Evolutionary conservation across 2,113 vertebrate species (phyloP), one percentile per base, ranked within the genome.

Genomic region (Daphoenositta chrysoptera): DNA sequence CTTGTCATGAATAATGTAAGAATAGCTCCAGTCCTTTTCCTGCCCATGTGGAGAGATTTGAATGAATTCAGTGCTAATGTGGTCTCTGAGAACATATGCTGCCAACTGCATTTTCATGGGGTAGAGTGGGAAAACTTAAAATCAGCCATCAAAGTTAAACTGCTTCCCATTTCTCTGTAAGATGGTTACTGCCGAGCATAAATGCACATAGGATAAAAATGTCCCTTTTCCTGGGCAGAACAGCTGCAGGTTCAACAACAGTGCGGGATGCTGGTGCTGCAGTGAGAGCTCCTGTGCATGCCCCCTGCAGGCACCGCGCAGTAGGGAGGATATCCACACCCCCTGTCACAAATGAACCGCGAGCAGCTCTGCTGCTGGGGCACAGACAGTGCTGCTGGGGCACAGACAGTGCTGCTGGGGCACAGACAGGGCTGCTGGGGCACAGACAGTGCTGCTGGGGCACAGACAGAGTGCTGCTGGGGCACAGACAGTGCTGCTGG

Each of bases 71-170:
- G 68, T 0, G 65, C 54, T 95, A 95, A 95, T 66, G 70, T 57
- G 75, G 56, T 87, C 76, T 75, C 77, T 87, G 60, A 65, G 79
- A 86, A 83, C 2, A 3, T 80, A 77, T 0, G 7, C 80, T 95
- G 83, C 89, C 91, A 94, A 89, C 80, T 84, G 51, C 92, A 75
- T 89, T 87, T 94, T 92, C 93, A n/a, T 56, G 54, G 58, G 31
- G 31, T 72, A 45, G 48, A 91, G 66, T 90, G 83, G 72, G 94
- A 93, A 95, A 96, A 94, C 86, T 89, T 87, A 94, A 96, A 95
- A 89, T 66, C 80, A 93, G 68, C 47, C 56, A 91, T 90, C 76
- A 78, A 81, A 97, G 54, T 83, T 63, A 70, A 90, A 94, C 60
- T 79, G 56, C 83, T 92, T 91, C 60, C 30, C 28, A 48, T 87